A percentile compares a stretch with the other conserved stretches of the same genome.
phyloP scores from a whole-genome alignment of 2,797 vertebrate species.

The Liasis olivaceus region DNA sequence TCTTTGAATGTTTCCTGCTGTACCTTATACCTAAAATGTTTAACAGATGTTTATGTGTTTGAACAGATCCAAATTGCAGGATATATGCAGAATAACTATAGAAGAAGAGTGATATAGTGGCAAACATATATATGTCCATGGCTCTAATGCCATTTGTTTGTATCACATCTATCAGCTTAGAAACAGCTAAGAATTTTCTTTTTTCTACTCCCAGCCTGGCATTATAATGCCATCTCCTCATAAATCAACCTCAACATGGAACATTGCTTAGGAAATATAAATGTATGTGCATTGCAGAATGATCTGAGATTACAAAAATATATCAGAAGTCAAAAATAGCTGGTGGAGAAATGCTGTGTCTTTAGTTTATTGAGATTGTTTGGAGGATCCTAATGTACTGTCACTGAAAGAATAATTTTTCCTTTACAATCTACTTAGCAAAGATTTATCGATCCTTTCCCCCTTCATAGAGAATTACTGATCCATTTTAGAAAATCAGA shows the following conservation, averaged over 20 bases:
- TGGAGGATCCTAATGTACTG: slow-evolving; percentile 94
- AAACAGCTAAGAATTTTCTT: slow-evolving; percentile 78
- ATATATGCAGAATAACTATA: slow-evolving; percentile 34
- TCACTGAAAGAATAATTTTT: slow-evolving; percentile 91
- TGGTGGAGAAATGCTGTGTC: slow-evolving; percentile 83
- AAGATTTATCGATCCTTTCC: slow-evolving; percentile 98
- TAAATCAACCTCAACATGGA: slow-evolving; percentile 75
- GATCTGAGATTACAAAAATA: slow-evolving; percentile 79
- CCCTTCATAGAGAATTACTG: slow-evolving; percentile 98
- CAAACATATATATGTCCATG: slow-evolving; percentile 61
- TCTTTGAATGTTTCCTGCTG: slow-evolving; percentile 20
- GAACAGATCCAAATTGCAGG: slow-evolving; percentile 20
- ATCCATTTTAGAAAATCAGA: slow-evolving; percentile 99
- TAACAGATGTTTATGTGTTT: background rate
- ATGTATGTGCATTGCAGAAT: slow-evolving; percentile 76
- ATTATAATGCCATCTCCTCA: slow-evolving; percentile 72
- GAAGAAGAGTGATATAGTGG: slow-evolving; percentile 49
- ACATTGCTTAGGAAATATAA: slow-evolving; percentile 78
- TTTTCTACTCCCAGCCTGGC: slow-evolving; percentile 67
- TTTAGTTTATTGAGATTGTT: slow-evolving; percentile 94
- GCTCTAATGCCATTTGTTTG: slow-evolving; percentile 68
- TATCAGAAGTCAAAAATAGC: slow-evolving; percentile 85
- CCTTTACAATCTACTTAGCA: slow-evolving; percentile 99
- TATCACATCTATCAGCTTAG: slow-evolving; percentile 74
- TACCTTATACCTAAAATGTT: background rate